Conservation (phyloP, 2,113 vertebrate species). For the Eulemur rufifrons region DNA sequence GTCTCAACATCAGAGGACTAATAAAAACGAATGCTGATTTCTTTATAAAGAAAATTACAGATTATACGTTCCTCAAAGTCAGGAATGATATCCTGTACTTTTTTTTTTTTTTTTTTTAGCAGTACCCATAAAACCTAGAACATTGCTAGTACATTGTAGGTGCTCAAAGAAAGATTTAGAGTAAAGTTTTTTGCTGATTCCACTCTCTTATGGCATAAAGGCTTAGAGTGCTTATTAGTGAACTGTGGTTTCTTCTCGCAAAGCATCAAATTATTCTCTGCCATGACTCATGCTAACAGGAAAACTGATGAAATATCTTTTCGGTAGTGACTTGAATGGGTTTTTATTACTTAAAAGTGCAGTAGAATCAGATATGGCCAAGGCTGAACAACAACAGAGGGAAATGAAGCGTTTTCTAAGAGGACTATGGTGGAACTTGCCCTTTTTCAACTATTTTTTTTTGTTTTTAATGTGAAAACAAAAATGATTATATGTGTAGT, state of each 20-base stretch:
- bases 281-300: constrained; percentile 63
- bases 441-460: background rate
- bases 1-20: background rate
- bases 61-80: background rate
- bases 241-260: constrained; percentile 46
- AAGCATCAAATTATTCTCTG: constrained; percentile 35
- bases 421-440: background rate
- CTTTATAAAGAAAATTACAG: background rate
- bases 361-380: constrained; percentile 14
- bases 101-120: background rate
- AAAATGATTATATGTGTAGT: background rate
- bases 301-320: constrained; percentile 62
- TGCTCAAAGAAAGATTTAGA: constrained; percentile 1
- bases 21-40: background rate
- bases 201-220: background rate
- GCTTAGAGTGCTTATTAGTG: background rate
- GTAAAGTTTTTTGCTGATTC: background rate
- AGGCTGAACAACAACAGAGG: background rate
- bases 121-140: background rate
- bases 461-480: background rate
- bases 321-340: constrained; percentile 32
- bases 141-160: background rate
- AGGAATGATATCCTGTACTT: background rate
- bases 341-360: constrained; percentile 57
- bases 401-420: background rate